A percentile compares a stretch with the other conserved stretches of the same genome.
These are phyloP conservation scores for Archocentrus centrarchus DNA, from an alignment of 2,113 vertebrate genomes.

Conservation along the genomic window DNA sequence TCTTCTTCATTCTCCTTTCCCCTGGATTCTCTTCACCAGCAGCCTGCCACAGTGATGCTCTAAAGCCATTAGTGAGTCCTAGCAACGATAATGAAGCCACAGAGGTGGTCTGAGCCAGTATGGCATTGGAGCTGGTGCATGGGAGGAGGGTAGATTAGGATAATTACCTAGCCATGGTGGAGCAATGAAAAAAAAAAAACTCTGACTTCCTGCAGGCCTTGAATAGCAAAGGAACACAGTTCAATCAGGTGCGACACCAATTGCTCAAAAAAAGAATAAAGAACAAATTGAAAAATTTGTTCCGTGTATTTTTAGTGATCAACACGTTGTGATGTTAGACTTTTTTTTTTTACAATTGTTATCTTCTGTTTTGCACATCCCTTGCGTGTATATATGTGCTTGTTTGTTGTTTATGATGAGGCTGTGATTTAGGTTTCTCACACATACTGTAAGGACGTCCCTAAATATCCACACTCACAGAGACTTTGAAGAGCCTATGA, in stretches of 20 bases:
- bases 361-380: conserved; percentile 14
- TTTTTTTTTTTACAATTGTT: neutral
- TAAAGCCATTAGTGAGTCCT: conserved; percentile 75
- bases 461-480: conserved; percentile 66
- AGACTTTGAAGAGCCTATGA: conserved; percentile 83
- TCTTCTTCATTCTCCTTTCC: conserved; percentile 9
- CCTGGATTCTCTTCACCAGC: conserved; percentile 43
- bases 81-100: conserved; percentile 76
- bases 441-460: conserved; percentile 52
- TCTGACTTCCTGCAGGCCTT: conserved; percentile 58
- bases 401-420: conserved; percentile 59
- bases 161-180: conserved; percentile 74
- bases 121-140: conserved; percentile 60
- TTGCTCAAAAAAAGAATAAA: conserved; percentile 25
- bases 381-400: conserved; percentile 5
- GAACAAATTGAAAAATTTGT: conserved; percentile 30
- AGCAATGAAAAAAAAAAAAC: conserved; percentile 38
- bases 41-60: conserved; percentile 59
- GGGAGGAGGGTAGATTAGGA: conserved; percentile 75
- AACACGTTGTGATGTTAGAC: conserved; percentile 12
- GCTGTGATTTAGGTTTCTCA: conserved; percentile 19
- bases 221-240: conserved; percentile 29
- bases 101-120: conserved; percentile 73
- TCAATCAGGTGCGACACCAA: conserved; percentile 53
- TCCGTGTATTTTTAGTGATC: conserved; percentile 41